These are phyloP conservation scores for Troides helena DNA, from an alignment of 2,888 invertebrate species.

Conservation along the genomic window DNA sequence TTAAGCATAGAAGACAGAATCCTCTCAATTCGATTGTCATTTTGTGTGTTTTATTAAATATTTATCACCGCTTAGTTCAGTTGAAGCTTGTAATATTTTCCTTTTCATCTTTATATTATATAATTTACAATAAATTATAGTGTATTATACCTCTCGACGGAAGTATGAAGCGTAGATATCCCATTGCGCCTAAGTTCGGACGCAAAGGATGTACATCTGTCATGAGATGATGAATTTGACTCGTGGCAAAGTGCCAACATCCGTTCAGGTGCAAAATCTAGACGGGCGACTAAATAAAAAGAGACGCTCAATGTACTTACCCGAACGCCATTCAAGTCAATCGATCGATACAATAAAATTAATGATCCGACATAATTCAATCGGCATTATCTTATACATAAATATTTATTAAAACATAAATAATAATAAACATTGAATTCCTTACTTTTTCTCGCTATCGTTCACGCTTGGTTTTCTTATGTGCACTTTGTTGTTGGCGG, in stretches of 20 bases:
- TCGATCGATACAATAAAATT: constrained; percentile 60
- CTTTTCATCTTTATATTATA: too few species aligned
- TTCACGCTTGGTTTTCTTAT: constrained; percentile 29
- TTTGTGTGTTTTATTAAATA: too few species aligned
- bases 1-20: too few species aligned
- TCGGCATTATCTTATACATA: constrained; percentile 44
- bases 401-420: constrained; percentile 37
- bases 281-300: constrained; percentile 41
- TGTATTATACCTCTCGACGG: too few species aligned
- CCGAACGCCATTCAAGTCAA: constrained; percentile 69
- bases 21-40: too few species aligned
- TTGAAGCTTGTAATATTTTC: too few species aligned
- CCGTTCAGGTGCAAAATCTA: constrained; percentile 53
- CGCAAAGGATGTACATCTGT: constrained; percentile 44
- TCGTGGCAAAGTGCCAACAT: constrained; percentile 50
- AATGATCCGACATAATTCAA: constrained; percentile 57
- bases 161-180: background rate
- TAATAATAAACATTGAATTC: constrained; percentile 35
- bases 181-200: background rate
- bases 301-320: constrained; percentile 42
- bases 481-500: constrained; percentile 12
- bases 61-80: too few species aligned
- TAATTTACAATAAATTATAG: too few species aligned
- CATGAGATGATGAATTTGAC: constrained; percentile 61
- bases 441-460: constrained; percentile 29